These are phyloP conservation scores for Rhabdomys pumilio DNA, from an alignment of 2,797 vertebrate species.

Conservation along the genomic window DNA sequence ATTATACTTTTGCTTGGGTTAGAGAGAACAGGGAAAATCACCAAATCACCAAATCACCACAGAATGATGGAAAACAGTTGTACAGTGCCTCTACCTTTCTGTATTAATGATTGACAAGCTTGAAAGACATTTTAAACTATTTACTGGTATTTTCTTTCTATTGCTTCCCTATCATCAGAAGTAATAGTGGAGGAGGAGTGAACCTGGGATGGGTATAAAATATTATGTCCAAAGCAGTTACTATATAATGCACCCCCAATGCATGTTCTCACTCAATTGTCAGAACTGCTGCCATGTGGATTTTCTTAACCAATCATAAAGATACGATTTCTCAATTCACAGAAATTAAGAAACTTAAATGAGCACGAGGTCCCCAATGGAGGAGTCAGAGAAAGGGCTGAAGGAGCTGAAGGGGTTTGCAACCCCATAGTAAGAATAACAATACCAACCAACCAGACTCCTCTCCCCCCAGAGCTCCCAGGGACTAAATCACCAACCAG, in stretches of 20 bases:
- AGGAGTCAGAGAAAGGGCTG: too few relatives aligned
- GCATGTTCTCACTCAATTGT: not conserved
- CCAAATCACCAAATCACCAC: not conserved
- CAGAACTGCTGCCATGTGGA: not conserved
- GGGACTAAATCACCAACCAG: too few relatives aligned
- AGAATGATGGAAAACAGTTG: not conserved
- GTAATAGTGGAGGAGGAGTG: not conserved
- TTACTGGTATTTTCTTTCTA: not conserved
- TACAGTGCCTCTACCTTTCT: not conserved
- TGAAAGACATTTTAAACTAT: not conserved
- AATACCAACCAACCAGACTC: too few relatives aligned
- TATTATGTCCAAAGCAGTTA: not conserved
- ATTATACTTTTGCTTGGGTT: not conserved
- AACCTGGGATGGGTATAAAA: not conserved
- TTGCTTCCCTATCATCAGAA: not conserved
- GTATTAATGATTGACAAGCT: not conserved
- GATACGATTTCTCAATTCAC: not conserved
- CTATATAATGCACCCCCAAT: not conserved
- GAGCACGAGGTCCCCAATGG: too few relatives aligned
- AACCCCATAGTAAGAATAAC: too few relatives aligned
- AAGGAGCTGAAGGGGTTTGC: too few relatives aligned
- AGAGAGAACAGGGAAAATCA: not conserved
- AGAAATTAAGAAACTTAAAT: constrained; percentile 32
- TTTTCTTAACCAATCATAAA: not conserved
- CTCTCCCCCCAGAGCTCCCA: too few relatives aligned